Evolutionary conservation across 2,113 vertebrate genomes (phyloP), one percentile per base, ranked within the genome.

Genomic region (Catharus minimus): DNA sequence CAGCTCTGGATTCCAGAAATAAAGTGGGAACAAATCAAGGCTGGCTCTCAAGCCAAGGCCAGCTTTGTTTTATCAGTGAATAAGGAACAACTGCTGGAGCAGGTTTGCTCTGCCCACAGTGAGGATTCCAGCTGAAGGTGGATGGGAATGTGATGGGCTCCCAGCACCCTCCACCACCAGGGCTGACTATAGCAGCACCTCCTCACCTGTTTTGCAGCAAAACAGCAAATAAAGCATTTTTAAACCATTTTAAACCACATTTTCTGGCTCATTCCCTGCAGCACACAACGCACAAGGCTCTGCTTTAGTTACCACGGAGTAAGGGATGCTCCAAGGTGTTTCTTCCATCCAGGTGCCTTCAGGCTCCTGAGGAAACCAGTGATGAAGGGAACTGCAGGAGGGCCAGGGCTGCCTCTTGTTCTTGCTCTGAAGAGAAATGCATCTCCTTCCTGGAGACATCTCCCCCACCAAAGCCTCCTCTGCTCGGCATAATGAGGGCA

Each of bases 401-500:
- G 80, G 72, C 82, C 86, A 12, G 10, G 49, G 61, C 76, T 88
- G 81, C 85, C 41, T 92, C 86, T 72, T 36, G 61, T 21, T 89
- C 76, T n/a, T 26, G 18, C 82, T 58, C 24, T 24, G 57, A 56
- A 72, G 62, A 5, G 47, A 84, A 94, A 96, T 83, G 68, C 82
- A 55, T 84, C 90, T 93, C 78, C 84, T 46, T 89, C 46, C 73
- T 53, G 81, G 61, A 93, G 84, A 53, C 84, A 86, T 6, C 87
- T 80, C 36, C 46, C 85, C 89, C 85, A 62, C 85, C 86, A 36
- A 55, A 56, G 9, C 66, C 62, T 85, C 88, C 88, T 57, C 75
- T 80, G 76, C 87, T 87, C 62, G 7, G 92, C 75, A 18, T 95
- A 96, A 97, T 73, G 75, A 95, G 86, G 80, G 84, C 95, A 95